Percentiles rank a stretch among this genome's conserved stretches.
phyloP scores from a whole-genome alignment of 2,113 vertebrate species.

The Lophura nycthemera region DNA sequence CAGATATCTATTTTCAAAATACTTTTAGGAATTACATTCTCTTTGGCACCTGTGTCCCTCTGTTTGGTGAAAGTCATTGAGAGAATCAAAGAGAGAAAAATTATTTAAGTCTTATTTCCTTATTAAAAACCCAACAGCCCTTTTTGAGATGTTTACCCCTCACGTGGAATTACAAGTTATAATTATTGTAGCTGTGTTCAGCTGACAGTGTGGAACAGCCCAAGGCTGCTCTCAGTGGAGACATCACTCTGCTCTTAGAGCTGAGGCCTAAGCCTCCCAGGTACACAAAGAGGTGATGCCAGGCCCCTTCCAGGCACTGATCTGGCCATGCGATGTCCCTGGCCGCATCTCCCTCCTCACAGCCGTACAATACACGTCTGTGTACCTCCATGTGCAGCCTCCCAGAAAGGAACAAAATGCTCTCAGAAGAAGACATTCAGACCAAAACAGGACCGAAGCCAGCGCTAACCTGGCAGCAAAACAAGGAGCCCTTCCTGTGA shows the following conservation, averaged over 20 bases:
- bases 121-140: neutral
- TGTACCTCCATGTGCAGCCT: neutral
- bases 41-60: neutral
- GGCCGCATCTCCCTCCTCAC: neutral
- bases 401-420: accelerated
- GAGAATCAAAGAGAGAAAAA: neutral
- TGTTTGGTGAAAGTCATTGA: neutral
- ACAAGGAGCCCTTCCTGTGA: neutral
- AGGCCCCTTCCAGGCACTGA: neutral
- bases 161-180: neutral
- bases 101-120: neutral
- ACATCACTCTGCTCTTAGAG: neutral
- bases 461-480: neutral
- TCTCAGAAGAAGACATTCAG: neutral
- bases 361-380: neutral
- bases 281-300: neutral
- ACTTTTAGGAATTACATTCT: neutral
- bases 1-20: neutral
- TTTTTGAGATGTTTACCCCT: neutral
- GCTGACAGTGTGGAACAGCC: neutral
- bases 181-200: neutral
- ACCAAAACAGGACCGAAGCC: neutral
- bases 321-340: neutral
- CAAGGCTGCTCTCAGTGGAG: neutral
- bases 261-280: neutral